Base-by-base conservation (phyloP, 2,888 invertebrate species). In the Scaptomyza polygonia region DNA sequence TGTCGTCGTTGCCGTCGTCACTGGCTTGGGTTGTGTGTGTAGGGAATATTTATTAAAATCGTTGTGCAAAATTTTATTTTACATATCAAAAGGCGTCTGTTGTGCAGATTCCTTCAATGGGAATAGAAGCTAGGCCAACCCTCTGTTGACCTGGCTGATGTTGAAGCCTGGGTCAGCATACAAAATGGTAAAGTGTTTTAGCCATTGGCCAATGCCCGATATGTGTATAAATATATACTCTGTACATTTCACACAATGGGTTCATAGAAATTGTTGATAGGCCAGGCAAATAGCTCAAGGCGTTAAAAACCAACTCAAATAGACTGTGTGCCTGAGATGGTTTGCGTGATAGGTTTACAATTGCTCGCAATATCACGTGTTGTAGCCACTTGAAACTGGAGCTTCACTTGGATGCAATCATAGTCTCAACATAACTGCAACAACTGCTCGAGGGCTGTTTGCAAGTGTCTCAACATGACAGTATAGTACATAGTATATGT, bases 41-140 rank as follows among this genome's bases (percentile, higher is more conserved):
- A 48, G 75, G 67, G 78, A 74, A 86, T 82, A 88, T 88, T 84
- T 84, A 87, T 84, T 88, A 87, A 84, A 84, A 84, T 85, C 73
- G 88, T 57, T 82, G 88, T 71, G 71, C 75, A 71, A 70, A 87
- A 87, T 84, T 84, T 84, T 75, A 72, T 85, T 85, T 88, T 81
- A 65, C 85, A 84, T 87, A 84, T 84, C 76, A 84, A 84, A 88
- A 80, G 88, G 64, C 81, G 69, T 83, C 71, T 68, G 56, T 59
- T 66, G 44, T 61, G 39, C 55, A 44, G 65, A 64, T 67, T 63
- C 48, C 57, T 34, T 56, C 65, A 65, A 49, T 56, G 59, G 42
- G 36, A 56, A 51, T 39, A 51, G 49, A 7, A 52, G 30, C 49
- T 3, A 29, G n/a, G 2, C 71, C 59, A 64, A 55, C 53, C 61